Conservation (phyloP, 2,888 invertebrate species). For the Drosophila vallismaia region DNA sequence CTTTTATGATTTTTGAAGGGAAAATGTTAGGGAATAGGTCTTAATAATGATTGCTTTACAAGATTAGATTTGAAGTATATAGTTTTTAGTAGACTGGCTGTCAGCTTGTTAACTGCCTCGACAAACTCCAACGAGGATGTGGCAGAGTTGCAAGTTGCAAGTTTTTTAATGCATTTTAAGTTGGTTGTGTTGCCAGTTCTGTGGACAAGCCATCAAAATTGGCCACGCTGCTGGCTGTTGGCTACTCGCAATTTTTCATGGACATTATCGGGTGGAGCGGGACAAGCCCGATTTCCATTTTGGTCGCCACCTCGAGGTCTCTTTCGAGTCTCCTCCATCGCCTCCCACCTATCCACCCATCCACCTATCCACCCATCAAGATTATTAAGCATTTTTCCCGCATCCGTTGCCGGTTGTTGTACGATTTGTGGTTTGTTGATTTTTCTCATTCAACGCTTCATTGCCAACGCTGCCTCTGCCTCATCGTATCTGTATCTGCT, state of each 20-base stretch:
- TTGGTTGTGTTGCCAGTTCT: constrained; percentile 8
- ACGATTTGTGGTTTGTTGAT: constrained; percentile 67
- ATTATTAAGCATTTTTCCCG: constrained; percentile 55
- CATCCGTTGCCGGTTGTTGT: constrained; percentile 25
- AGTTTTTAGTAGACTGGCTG: constrained; percentile 37
- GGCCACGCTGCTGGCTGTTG: constrained; percentile 40
- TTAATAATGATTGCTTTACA: background rate
- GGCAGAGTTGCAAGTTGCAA: constrained; percentile 21
- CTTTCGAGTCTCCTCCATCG: background rate
- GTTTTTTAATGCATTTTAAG: constrained; percentile 69
- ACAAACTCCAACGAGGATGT: constrained; percentile 50
- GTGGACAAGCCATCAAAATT: constrained; percentile 52
- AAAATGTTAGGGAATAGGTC: background rate
- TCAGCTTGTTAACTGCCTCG: constrained; percentile 58
- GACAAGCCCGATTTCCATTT: constrained; percentile 43
- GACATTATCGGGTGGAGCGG: constrained; percentile 44
- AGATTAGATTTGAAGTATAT: too few species aligned
- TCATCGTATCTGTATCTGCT: constrained; percentile 19
- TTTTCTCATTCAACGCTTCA: constrained; percentile 67
- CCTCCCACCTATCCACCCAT: background rate
- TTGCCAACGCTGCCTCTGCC: constrained; percentile 40
- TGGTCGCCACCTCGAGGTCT: constrained; percentile 1
- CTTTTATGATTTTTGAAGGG: constrained; percentile 12
- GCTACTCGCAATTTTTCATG: constrained; percentile 57
- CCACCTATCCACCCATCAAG: constrained; percentile 17